Conservation (phyloP, 2,113 vertebrate genomes). For the Rousettus leschenaultii region DNA sequence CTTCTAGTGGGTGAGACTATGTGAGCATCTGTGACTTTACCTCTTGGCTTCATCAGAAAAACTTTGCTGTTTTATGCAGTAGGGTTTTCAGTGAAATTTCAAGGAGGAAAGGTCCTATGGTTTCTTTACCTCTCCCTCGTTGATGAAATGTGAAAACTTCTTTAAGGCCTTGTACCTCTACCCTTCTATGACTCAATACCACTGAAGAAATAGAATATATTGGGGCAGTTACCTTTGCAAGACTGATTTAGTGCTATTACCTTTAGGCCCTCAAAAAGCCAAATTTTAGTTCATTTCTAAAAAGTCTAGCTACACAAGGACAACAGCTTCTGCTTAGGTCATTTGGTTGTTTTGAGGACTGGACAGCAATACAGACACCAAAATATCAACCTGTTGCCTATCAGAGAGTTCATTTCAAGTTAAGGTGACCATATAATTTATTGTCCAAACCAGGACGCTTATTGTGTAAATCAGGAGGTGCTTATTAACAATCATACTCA, state of each 20-base stretch:
- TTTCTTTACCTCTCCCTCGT: background rate
- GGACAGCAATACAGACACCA: background rate
- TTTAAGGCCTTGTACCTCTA: background rate
- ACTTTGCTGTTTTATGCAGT: background rate
- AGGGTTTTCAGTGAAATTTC: background rate
- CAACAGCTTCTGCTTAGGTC: background rate
- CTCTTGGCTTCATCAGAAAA: background rate
- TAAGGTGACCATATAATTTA: background rate
- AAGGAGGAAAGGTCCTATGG: background rate
- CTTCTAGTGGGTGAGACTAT: background rate
- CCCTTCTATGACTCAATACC: background rate
- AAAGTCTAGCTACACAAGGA: background rate
- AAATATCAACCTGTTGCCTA: background rate
- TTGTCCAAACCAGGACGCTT: background rate
- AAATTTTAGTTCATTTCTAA: background rate
- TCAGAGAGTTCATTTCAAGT: background rate
- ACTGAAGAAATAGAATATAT: background rate
- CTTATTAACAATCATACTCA: background rate
- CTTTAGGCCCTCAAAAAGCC: background rate
- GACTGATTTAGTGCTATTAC: background rate
- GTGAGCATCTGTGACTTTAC: background rate
- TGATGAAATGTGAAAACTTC: background rate
- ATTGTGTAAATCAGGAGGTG: constrained; percentile 1
- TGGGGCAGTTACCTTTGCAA: background rate
- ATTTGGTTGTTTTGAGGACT: background rate